Evolutionary conservation across 2,888 invertebrate species (phyloP).

Genomic region (Oxycera nigricornis): DNA sequence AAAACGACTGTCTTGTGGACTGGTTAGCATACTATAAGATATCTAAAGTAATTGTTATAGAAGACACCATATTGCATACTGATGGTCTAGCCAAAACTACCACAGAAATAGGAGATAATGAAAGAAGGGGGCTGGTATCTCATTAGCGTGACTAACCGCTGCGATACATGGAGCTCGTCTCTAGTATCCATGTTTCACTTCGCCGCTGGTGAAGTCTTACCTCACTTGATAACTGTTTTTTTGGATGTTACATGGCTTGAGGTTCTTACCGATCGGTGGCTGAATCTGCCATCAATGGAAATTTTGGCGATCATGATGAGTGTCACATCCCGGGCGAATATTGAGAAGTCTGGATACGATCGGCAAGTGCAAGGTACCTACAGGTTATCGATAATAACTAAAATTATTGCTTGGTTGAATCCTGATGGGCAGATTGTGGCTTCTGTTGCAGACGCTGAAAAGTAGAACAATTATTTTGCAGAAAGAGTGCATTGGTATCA

Average conservation of each 20-base stretch:
- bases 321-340: conserved; percentile 45
- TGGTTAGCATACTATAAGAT: no score
- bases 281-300: neutral
- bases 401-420: conserved; percentile 18
- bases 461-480: neutral
- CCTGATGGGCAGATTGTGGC: conserved; percentile 29
- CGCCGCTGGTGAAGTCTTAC: neutral
- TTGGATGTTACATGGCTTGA: neutral
- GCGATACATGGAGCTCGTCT: no score
- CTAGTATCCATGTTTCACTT: neutral
- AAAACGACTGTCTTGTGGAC: neutral
- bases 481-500: no score
- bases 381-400: conserved; percentile 35
- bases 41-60: no score
- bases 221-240: neutral
- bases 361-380: conserved; percentile 11
- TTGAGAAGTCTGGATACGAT: conserved; percentile 34
- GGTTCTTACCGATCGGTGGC: neutral
- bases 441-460: conserved; percentile 21
- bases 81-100: no score
- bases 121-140: no score
- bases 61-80: no score
- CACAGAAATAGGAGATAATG: no score
- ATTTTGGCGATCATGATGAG: conserved; percentile 45
- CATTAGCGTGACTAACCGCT: no score